Conservation (phyloP, 1,140 invertebrate genomes). For the Hetaerina americana region DNA sequence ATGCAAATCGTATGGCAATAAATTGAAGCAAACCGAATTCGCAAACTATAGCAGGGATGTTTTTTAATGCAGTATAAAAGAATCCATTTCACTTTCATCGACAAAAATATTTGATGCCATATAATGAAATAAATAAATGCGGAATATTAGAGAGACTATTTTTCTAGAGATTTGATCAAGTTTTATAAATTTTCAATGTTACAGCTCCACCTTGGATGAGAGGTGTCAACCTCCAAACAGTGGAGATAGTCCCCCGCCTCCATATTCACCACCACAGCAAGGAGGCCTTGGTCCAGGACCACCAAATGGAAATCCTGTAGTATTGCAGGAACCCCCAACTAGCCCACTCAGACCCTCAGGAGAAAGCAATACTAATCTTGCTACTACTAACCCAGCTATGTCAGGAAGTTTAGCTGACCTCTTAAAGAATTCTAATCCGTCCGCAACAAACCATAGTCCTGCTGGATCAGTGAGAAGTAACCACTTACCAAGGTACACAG, state of each 20-base stretch:
- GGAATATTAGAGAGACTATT: too few species aligned
- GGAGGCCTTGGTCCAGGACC: conserved; percentile 3
- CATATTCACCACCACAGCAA: conserved; percentile 22
- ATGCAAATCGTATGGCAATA: too few species aligned
- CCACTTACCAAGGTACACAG: conserved; percentile 13
- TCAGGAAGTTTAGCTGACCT: conserved; percentile 4
- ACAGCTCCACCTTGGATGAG: conserved; percentile 20
- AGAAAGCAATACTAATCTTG: neutral
- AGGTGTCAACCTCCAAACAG: conserved; percentile 19
- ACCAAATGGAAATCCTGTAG: conserved; percentile 2
- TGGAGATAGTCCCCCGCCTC: conserved; percentile 26
- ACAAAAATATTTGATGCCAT: too few species aligned
- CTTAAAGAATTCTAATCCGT: conserved; percentile 9
- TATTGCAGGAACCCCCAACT: neutral
- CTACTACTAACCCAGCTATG: neutral
- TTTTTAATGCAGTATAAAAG: too few species aligned
- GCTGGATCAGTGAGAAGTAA: conserved; percentile 8
- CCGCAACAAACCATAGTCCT: conserved; percentile 10
- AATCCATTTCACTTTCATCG: too few species aligned
- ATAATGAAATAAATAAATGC: too few species aligned
- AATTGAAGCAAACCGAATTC: too few species aligned
- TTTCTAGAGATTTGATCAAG: neutral
- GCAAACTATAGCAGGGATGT: too few species aligned
- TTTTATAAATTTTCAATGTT: neutral
- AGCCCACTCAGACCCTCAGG: neutral